Base-by-base conservation (phyloP, 1,140 invertebrate genomes). In the Drosophila pandora region DNA sequence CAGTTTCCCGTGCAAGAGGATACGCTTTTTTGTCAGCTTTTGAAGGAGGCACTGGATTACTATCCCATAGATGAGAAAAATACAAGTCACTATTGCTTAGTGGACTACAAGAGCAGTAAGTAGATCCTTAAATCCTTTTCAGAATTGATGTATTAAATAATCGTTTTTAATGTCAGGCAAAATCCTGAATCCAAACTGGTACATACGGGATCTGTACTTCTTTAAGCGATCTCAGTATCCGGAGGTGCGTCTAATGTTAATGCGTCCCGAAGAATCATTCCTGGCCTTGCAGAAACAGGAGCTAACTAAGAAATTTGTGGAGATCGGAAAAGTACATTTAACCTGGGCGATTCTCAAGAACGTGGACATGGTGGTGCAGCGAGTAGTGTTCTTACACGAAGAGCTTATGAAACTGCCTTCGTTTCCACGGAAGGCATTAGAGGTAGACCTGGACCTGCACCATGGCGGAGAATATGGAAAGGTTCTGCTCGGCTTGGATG, bases 1-100 rank as follows among this genome's bases (percentile, higher is more conserved):
- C 98, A 99, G 91, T 99, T 99, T 93, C 98, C 98, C 0, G 97
- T 99, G 22, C 97, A 99, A 93, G 99, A 99, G 93, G 98, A 99
- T 81, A 99, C 99, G 0, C 97, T 99, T 84, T 99, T 99, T 92
- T 96, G 95, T 85, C 97, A 99, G 90, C 97, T 99, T 89, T 93
- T 99, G 8, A 94, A 97, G 72, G 99, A 99, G 92, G 97, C 97
- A 43, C 93, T 99, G 8, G 98, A 99, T 82, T 99, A 99, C 93
- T 99, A 99, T 92, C 96, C 97, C 32, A 98, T 99, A 70, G 96
- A 98, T 10, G 97, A 99, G 90, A 93, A 95, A 50, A 95, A 96
- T 79, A 96, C 98, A 43, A 95, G 95, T 75, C 96, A 98, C 92
- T 98, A 98, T 91, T 99, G 99, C 90, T 93, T 99, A 0, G 96